Conservation (phyloP, 2,888 invertebrate genomes). For the Dryococelus australis region DNA sequence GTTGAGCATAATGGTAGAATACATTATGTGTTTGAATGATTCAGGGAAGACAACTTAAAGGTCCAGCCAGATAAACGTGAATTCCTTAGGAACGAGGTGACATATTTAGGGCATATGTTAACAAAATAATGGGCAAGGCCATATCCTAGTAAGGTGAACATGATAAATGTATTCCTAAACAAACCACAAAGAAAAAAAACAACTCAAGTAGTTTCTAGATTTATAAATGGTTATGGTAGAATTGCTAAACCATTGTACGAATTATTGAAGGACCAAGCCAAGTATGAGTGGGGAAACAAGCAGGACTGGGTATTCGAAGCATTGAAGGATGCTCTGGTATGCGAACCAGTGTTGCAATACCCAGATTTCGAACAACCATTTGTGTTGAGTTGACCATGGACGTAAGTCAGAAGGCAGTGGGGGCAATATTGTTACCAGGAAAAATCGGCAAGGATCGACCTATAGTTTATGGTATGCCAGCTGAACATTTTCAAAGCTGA, state of each 20-base stretch:
- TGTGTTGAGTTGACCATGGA: conserved; percentile 53
- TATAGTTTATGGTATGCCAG: conserved; percentile 54
- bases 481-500: conserved; percentile 54
- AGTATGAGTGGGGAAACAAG: conserved; percentile 33
- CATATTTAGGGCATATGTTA: no score
- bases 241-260: no score
- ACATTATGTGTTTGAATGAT: no score
- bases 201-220: conserved; percentile 26
- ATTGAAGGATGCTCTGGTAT: conserved; percentile 32
- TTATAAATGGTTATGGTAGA: conserved; percentile 39
- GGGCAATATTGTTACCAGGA: conserved; percentile 52
- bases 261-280: no score
- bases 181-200: neutral
- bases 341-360: conserved; percentile 36
- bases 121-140: conserved; percentile 33
- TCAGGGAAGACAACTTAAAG: no score
- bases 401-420: conserved; percentile 52
- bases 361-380: conserved; percentile 50
- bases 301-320: conserved; percentile 31
- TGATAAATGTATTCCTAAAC: neutral
- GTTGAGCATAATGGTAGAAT: no score
- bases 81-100: no score
- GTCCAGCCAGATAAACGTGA: no score
- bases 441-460: no score
- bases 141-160: conserved; percentile 23